A percentile compares a stretch with the other conserved stretches of the same genome.
These are phyloP conservation scores for Lota lota DNA, from an alignment of 2,113 vertebrate genomes.

Conservation along the genomic window DNA sequence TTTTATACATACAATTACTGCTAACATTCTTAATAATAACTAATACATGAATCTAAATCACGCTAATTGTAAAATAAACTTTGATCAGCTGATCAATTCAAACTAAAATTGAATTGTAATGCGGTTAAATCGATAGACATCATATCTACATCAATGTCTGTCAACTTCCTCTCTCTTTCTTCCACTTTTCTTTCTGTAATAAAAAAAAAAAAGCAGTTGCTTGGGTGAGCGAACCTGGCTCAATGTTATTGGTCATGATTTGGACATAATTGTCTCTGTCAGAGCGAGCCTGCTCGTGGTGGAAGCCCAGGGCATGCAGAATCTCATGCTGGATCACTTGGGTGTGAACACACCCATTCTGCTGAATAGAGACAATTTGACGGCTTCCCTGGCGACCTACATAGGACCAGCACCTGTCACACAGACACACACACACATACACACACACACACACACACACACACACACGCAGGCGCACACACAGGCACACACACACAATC, in stretches of 20 bases:
- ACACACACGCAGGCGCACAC: neutral
- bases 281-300: constrained; percentile 63
- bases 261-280: constrained; percentile 52
- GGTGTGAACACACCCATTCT: constrained; percentile 16
- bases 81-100: too few relatives aligned
- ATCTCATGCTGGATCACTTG: constrained; percentile 54
- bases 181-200: constrained; percentile 11
- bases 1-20: too few relatives aligned
- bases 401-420: constrained; percentile 62
- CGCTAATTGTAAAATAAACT: too few relatives aligned
- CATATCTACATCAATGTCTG: too few relatives aligned
- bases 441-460: neutral
- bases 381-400: constrained; percentile 26
- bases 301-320: constrained; percentile 67
- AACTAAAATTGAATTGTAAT: too few relatives aligned
- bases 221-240: neutral
- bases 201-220: neutral
- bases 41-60: too few relatives aligned
- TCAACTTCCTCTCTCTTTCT: too few relatives aligned
- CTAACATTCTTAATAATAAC: too few relatives aligned
- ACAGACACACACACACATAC: constrained; percentile 3
- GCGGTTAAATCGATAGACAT: too few relatives aligned
- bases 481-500: neutral
- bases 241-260: constrained; percentile 47
- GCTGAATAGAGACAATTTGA: constrained; percentile 48